Conservation (phyloP, 1,140 invertebrate species). For the Portunus trituberculatus region DNA sequence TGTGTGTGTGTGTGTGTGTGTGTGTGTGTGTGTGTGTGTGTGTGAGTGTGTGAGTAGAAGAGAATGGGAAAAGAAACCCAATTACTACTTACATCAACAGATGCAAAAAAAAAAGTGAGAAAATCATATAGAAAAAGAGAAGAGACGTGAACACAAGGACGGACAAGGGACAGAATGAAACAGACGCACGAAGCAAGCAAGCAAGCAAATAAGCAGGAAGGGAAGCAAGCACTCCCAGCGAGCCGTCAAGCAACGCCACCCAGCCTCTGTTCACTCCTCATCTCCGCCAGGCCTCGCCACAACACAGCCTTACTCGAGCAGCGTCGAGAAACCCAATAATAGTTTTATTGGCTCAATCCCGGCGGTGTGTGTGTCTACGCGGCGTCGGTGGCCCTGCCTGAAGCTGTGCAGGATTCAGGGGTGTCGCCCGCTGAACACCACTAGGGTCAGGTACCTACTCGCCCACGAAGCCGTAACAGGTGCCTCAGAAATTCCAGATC, state of each 20-base stretch:
- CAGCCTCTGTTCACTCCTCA: not conserved
- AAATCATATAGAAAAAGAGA: too few relatives aligned
- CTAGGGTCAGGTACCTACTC: not conserved
- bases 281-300: not conserved
- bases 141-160: too few relatives aligned
- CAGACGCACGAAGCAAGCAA: too few relatives aligned
- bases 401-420: constrained; percentile 6
- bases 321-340: constrained; percentile 35
- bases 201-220: too few relatives aligned
- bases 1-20: constrained; percentile 8
- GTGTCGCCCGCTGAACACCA: not conserved
- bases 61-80: too few relatives aligned
- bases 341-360: constrained; percentile 48
- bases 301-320: not conserved
- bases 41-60: too few relatives aligned
- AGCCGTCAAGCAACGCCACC: not conserved
- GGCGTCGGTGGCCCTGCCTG: not conserved
- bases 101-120: too few relatives aligned
- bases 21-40: constrained; percentile 1
- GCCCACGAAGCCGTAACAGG: constrained; percentile 8
- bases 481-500: not conserved
- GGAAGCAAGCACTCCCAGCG: too few relatives aligned
- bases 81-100: too few relatives aligned
- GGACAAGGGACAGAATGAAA: too few relatives aligned
- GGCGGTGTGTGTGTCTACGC: not conserved